Base-by-base conservation (phyloP, 2,113 vertebrate species). In the Pipra filicauda region DNA sequence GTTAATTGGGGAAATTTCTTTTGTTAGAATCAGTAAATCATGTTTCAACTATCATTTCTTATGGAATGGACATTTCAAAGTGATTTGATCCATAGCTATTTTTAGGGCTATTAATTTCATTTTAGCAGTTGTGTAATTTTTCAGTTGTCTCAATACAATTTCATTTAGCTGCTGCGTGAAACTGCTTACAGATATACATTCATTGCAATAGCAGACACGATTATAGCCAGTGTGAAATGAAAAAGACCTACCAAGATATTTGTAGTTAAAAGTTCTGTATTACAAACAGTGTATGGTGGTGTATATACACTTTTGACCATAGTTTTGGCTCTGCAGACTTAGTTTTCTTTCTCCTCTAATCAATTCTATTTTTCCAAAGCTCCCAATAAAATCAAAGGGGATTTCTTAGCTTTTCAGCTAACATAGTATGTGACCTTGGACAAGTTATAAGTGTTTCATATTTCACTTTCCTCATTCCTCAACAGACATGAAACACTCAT, bases 81-180 rank as follows among this genome's bases (percentile, higher is more conserved):
- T 61, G 4, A 74, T 65, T 88, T 88, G 55, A 83, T 90, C 37
- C 26, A 35, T 28, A 66, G 58, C 16, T 78, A 70, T 83, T 91
- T 93, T 74, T 55, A 59, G 49, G 37, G 37, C 24, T 83, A 80
- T 26, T 87, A 73, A 81, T 59, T 96, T 59, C 11, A 73, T 81
- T 94, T 96, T 92, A 95, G 93, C 23, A 81, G 41, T 51, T 92
- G 70, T 81, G 57, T 54, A 76, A 85, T 93, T 92, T 89, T 71
- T 61, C 49, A 82, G 79, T 93, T 92, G 66, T 81, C 37, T 90
- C 88, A 93, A 75, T 64, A 59, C 33, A 83, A 87, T 91, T 87
- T 91, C 39, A 85, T 83, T 85, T 69, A 69, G 12, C 15, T 95
- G 44, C 16, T 92, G 30, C 27, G 28, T 62, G 54, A 93, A 93